phyloP scores from a whole-genome alignment of 2,888 invertebrate species.

The Odontocolon sp. region DNA sequence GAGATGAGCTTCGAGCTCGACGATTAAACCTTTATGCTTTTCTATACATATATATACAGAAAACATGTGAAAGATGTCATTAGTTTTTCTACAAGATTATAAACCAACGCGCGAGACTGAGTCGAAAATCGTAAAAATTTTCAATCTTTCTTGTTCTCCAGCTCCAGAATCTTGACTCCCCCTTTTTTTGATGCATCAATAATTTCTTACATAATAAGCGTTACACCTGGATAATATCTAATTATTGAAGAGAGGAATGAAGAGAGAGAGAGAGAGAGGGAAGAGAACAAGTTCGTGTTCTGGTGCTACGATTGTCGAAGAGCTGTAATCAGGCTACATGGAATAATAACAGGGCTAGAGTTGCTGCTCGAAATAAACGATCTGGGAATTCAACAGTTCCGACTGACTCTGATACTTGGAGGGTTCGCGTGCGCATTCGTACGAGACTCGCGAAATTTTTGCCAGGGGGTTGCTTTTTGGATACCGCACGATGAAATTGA shows the following conservation, averaged over 20 bases:
- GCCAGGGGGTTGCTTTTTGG: conserved; percentile 34
- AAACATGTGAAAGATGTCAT: too few relatives aligned
- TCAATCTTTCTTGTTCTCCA: too few relatives aligned
- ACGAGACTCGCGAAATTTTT: conserved; percentile 29
- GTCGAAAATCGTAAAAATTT: conserved; percentile 1
- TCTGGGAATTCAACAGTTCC: conserved; percentile 40
- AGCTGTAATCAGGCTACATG: conserved; percentile 55
- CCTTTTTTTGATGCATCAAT: background rate
- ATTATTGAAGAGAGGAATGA: conserved; percentile 7
- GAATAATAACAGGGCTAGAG: conserved; percentile 58
- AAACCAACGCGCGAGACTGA: too few relatives aligned
- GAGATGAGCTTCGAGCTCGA: too few relatives aligned
- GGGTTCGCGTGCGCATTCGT: conserved; percentile 55
- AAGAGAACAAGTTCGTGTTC: conserved; percentile 9
- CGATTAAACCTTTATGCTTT: too few relatives aligned
- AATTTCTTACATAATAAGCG: conserved; percentile 26
- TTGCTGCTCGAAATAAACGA: conserved; percentile 58
- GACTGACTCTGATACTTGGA: conserved; percentile 38
- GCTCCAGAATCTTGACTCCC: background rate
- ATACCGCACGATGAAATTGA: too few relatives aligned
- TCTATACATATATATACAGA: too few relatives aligned
- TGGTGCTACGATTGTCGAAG: conserved; percentile 29
- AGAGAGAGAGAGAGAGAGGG: background rate
- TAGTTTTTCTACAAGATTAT: too few relatives aligned
- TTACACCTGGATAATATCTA: conserved; percentile 35